These are phyloP conservation scores for Oncorhynchus tshawytscha DNA, from an alignment of 2,113 vertebrate genomes.

Conservation along the genomic window DNA sequence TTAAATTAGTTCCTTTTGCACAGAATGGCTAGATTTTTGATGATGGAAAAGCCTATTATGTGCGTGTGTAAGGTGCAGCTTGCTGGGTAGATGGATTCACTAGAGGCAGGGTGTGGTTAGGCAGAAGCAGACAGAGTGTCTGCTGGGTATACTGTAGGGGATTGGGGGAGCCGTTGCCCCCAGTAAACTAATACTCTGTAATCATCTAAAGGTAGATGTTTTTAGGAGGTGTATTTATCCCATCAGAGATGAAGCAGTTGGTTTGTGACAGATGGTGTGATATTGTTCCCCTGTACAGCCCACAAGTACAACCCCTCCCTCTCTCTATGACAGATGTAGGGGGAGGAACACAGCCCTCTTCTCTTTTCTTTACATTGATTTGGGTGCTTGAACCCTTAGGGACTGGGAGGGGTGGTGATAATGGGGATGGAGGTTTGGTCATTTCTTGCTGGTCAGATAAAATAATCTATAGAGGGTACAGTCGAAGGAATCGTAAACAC, in stretches of 20 bases:
- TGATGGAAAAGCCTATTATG: not conserved
- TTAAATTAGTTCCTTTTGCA: not conserved
- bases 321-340: slow-evolving; percentile 78
- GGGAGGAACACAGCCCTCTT: slow-evolving; percentile 72
- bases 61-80: slow-evolving; percentile 48
- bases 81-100: slow-evolving; percentile 55
- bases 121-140: not conserved
- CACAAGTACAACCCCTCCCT: slow-evolving; percentile 67
- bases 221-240: slow-evolving; percentile 68
- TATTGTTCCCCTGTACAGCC: slow-evolving; percentile 68
- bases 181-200: slow-evolving; percentile 62
- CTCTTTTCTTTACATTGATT: slow-evolving; percentile 79
- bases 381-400: slow-evolving; percentile 72
- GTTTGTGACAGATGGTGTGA: slow-evolving; percentile 80
- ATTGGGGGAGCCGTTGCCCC: slow-evolving; percentile 44
- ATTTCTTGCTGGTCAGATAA: slow-evolving; percentile 62
- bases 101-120: slow-evolving; percentile 40
- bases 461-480: slow-evolving; percentile 34
- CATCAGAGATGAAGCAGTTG: slow-evolving; percentile 70
- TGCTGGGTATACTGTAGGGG: slow-evolving; percentile 47
- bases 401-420: slow-evolving; percentile 50
- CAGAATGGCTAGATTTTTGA: not conserved
- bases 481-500: slow-evolving; percentile 45
- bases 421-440: slow-evolving; percentile 50
- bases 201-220: slow-evolving; percentile 62